Conservation (phyloP, 2,797 vertebrate genomes). For the Pipistrellus nathusii region DNA sequence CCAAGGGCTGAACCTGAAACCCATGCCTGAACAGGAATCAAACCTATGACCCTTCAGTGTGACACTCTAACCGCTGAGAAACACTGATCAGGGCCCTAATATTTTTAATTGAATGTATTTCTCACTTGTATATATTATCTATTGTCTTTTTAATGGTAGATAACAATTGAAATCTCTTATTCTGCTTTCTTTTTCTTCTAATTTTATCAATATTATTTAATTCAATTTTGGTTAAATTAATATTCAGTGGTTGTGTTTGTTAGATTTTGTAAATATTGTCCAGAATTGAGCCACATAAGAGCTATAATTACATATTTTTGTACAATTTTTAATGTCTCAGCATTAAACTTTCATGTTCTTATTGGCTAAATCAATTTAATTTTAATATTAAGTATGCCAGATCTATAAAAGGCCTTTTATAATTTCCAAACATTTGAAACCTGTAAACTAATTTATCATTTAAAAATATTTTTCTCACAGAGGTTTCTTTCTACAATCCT, state of each 20-base stretch:
- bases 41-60: neutral
- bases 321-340: neutral
- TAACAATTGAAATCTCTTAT: neutral
- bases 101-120: neutral
- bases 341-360: neutral
- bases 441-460: neutral
- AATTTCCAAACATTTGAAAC: neutral
- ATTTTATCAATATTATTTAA: neutral
- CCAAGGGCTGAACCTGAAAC: neutral
- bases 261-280: neutral
- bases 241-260: neutral
- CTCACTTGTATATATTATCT: neutral
- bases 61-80: too few relatives aligned
- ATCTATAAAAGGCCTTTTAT: neutral
- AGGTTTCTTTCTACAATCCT: neutral
- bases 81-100: neutral
- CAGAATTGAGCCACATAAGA: neutral
- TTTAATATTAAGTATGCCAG: conserved; percentile 16
- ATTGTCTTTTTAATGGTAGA: neutral
- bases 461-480: neutral
- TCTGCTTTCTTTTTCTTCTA: neutral
- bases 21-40: too few relatives aligned
- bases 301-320: neutral
- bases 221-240: neutral
- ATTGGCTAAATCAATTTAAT: neutral